A percentile compares a stretch with the other conserved stretches of the same genome.
Evolutionary conservation across 2,888 invertebrate genomes (phyloP).

Genomic region (Cetonia aurata): DNA sequence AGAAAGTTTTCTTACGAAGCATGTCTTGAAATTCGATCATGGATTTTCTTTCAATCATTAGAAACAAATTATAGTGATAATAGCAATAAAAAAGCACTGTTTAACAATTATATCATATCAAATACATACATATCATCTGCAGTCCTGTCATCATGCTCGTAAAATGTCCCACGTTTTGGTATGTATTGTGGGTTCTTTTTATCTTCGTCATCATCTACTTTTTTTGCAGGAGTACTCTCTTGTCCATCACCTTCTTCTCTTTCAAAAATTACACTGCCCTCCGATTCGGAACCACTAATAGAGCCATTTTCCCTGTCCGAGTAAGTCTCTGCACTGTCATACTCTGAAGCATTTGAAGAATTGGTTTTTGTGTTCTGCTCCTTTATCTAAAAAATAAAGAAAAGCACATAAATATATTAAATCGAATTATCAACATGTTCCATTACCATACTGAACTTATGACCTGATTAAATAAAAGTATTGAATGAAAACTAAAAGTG

Average conservation of each 20-base stretch:
- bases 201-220: constrained; percentile 94
- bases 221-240: constrained; percentile 71
- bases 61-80: constrained; percentile 4
- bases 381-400: constrained; percentile 52
- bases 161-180: constrained; percentile 95
- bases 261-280: constrained; percentile 71
- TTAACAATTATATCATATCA: too few species aligned
- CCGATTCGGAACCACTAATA: constrained; percentile 66
- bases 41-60: neutral
- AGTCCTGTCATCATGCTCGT: constrained; percentile 95
- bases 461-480: constrained; percentile 45
- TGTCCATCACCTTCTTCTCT: constrained; percentile 81
- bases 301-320: constrained; percentile 62
- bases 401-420: neutral
- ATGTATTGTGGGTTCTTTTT: constrained; percentile 97
- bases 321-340: constrained; percentile 63
- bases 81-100: too few species aligned
- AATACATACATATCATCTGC: constrained; percentile 74
- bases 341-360: constrained; percentile 61
- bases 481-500: constrained; percentile 26
- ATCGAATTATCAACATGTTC: constrained; percentile 10
- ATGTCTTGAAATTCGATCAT: neutral
- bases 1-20: constrained; percentile 9
- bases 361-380: constrained; percentile 53
- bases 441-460: constrained; percentile 45